A percentile compares a stretch with the other conserved stretches of the same genome.
Evolutionary conservation across 1,140 invertebrate species (phyloP).

Genomic region (Halesus radiatus): DNA sequence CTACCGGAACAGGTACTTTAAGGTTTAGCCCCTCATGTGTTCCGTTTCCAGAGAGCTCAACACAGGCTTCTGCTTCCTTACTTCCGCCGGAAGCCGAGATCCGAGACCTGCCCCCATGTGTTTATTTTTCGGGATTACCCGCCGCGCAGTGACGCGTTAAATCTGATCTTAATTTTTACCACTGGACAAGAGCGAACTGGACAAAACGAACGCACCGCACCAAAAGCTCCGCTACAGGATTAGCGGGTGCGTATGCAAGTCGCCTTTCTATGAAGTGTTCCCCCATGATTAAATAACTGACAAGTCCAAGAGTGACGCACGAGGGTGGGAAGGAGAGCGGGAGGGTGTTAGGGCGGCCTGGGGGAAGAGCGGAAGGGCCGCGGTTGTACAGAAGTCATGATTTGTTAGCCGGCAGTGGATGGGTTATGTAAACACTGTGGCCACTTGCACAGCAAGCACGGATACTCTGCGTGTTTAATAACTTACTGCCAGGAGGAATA

Average conservation of each 20-base stretch:
- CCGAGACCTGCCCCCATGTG: conserved; percentile 22
- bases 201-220: neutral
- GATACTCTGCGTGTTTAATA: conserved; percentile 4
- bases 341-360: neutral
- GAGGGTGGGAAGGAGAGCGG: neutral
- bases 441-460: neutral
- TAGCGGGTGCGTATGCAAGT: neutral
- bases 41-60: conserved; percentile 13
- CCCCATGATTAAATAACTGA: conserved; percentile 6
- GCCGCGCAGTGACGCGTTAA: conserved; percentile 41
- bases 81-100: conserved; percentile 30
- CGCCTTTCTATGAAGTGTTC: neutral
- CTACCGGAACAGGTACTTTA: conserved; percentile 49
- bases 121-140: conserved; percentile 51
- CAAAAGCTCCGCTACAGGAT: neutral
- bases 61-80: conserved; percentile 36
- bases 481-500: conserved; percentile 17
- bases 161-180: neutral
- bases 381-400: conserved; percentile 6
- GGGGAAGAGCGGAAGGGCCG: neutral
- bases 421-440: conserved; percentile 21
- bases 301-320: neutral
- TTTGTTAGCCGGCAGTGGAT: conserved; percentile 10
- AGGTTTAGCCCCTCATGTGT: conserved; percentile 45
- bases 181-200: neutral